phyloP scores from a whole-genome alignment of 2,888 invertebrate genomes.

The Nomada fabriciana region DNA sequence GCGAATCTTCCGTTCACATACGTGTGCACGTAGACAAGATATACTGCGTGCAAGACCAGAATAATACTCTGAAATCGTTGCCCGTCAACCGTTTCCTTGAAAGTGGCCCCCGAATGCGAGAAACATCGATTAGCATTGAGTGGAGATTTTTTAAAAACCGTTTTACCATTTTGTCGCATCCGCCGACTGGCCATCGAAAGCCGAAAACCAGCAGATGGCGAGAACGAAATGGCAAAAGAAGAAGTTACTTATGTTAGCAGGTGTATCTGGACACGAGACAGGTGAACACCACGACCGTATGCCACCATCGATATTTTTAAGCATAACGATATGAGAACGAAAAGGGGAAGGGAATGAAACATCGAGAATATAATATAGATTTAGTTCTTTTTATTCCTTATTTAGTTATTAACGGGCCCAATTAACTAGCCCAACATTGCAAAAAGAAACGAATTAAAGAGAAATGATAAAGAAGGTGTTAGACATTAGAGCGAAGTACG shows the following conservation, averaged over 20 bases:
- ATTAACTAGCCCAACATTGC: too few species aligned
- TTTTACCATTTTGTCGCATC: slow-evolving; percentile 19
- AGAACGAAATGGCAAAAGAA: slow-evolving; percentile 26
- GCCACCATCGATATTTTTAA: slow-evolving; percentile 9
- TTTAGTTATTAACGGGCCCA: too few species aligned
- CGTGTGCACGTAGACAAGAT: slow-evolving; percentile 46
- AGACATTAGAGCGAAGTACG: too few species aligned
- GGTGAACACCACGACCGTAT: slow-evolving; percentile 58
- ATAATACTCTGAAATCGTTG: slow-evolving; percentile 50
- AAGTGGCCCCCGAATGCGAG: neutral
- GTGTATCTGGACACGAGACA: slow-evolving; percentile 63
- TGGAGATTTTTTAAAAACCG: neutral
- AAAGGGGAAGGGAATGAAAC: neutral
- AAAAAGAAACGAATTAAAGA: too few species aligned
- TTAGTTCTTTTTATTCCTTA: neutral
- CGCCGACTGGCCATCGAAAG: slow-evolving; percentile 47
- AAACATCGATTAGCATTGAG: neutral
- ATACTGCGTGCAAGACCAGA: slow-evolving; percentile 63
- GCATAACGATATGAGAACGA: neutral
- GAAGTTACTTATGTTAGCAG: slow-evolving; percentile 63
- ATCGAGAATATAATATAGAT: neutral
- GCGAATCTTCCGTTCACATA: slow-evolving; percentile 50
- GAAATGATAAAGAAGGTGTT: too few species aligned
- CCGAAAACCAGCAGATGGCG: slow-evolving; percentile 61
- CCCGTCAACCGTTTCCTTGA: neutral